phyloP scores from a whole-genome alignment of 2,888 invertebrate genomes.

The Ochropleura leucogaster region DNA sequence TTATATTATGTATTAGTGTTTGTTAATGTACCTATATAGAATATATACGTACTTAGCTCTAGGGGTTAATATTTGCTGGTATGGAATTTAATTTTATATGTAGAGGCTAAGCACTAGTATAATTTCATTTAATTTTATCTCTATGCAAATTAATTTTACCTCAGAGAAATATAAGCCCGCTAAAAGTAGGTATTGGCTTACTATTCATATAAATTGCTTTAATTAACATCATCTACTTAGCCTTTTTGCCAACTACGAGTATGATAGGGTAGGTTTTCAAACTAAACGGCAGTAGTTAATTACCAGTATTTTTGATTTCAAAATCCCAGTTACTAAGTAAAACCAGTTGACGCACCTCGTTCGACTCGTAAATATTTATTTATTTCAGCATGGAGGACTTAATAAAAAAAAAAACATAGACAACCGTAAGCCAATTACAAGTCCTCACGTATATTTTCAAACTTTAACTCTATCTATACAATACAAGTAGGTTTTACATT shows the following conservation, averaged over 20 bases:
- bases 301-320: background rate
- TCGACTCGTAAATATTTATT: too few relatives aligned
- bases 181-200: background rate
- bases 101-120: background rate
- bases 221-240: background rate
- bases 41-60: conserved; percentile 4
- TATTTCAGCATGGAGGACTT: too few relatives aligned
- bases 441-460: too few relatives aligned
- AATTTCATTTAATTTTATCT: conserved; percentile 5
- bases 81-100: background rate
- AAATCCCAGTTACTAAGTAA: background rate
- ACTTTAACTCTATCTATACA: too few relatives aligned
- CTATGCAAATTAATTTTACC: conserved; percentile 18
- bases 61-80: background rate
- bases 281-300: background rate
- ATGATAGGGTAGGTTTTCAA: background rate
- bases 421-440: too few relatives aligned
- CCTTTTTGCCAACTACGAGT: background rate
- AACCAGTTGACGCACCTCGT: background rate
- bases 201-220: background rate
- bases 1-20: too few relatives aligned
- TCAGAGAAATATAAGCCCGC: background rate
- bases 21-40: background rate
- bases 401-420: too few relatives aligned
- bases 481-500: too few relatives aligned